Base-by-base conservation (phyloP, 2,888 invertebrate genomes). In the Cinara cedri region DNA sequence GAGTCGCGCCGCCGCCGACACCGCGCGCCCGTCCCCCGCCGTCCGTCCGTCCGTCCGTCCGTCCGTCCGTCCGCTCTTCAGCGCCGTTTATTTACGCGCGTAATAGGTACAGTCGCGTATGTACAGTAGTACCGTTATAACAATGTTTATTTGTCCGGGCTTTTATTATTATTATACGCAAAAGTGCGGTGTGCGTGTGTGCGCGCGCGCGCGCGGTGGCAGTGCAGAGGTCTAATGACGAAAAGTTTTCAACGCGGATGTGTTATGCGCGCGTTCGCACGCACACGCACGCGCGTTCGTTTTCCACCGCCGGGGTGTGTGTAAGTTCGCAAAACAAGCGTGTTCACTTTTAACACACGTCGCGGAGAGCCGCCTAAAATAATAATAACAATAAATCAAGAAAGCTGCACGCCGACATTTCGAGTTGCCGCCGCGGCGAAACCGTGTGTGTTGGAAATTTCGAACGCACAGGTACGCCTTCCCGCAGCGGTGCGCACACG, bases 231-330 rank as follows among this genome's bases (percentile, higher is more conserved):
- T 66, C 57, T 78, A 78, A 78, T 70, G 78, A 78, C 78, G 78
- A 70, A 78, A 78, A 78, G 78, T 78, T 78, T 78, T 78, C 78
- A 60, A 78, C 68, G 34, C 78, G 68, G 78, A 78, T 70, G 78
- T 76, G 42, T 34, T 11, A 55, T 19, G 3, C 24, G 11, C 26
- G 1, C 70, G 8, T 24, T 8, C 57, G 6, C 11, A 19, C 4
- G 1, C 19, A 16, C 10, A 11, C 19, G 54, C 19, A 10, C 26
- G 0, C 24, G 3, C 11, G 9, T 26, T n/a, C n/a, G n/a, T n/a
- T n/a, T n/a, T n/a, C 14, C 10, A 16, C 51, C 8, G 6, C 21
- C 72, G 19, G 8, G 62, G 71, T 26, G 72, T 42, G 54, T 54
- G 54, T 68, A 76, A 76, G 76, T 76, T 76, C 76, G 55, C 76